These are phyloP conservation scores for Cryptocephalus primarius DNA, from an alignment of 2,888 invertebrate species.

Conservation along the genomic window DNA sequence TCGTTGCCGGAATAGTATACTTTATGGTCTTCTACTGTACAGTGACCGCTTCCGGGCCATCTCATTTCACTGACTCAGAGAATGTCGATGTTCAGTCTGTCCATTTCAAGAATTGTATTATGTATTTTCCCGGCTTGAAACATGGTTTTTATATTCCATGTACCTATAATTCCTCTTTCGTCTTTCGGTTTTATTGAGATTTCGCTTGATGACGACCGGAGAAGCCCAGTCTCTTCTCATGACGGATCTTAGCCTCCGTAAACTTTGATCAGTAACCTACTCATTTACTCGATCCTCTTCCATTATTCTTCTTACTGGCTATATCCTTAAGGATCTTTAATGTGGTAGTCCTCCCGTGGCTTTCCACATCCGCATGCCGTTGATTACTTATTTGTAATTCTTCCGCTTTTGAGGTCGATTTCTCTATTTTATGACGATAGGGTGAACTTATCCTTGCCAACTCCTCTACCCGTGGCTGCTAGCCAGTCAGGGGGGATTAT, in stretches of 20 bases:
- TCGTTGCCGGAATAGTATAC: background rate
- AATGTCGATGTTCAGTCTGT: too few species aligned
- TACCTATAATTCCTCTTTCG: background rate
- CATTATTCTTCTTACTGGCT: background rate
- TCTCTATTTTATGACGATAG: background rate
- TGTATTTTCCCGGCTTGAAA: background rate
- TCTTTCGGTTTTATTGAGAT: background rate
- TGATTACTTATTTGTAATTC: background rate
- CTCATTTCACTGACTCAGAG: too few species aligned
- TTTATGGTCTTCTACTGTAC: too few species aligned
- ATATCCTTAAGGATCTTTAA: background rate
- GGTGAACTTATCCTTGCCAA: background rate
- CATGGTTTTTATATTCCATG: background rate
- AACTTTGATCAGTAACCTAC: background rate
- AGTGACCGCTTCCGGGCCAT: background rate
- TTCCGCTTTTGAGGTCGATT: background rate
- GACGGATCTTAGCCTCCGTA: background rate
- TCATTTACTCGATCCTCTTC: too few species aligned
- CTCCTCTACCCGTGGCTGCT: background rate
- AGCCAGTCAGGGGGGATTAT: too few species aligned
- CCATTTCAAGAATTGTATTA: too few species aligned
- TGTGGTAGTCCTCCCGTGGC: background rate
- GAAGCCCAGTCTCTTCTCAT: too few species aligned
- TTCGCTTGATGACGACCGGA: too few species aligned
- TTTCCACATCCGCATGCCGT: background rate